These are phyloP conservation scores for Oncorhynchus nerka DNA, from an alignment of 2,113 vertebrate species.

Conservation along the genomic window DNA sequence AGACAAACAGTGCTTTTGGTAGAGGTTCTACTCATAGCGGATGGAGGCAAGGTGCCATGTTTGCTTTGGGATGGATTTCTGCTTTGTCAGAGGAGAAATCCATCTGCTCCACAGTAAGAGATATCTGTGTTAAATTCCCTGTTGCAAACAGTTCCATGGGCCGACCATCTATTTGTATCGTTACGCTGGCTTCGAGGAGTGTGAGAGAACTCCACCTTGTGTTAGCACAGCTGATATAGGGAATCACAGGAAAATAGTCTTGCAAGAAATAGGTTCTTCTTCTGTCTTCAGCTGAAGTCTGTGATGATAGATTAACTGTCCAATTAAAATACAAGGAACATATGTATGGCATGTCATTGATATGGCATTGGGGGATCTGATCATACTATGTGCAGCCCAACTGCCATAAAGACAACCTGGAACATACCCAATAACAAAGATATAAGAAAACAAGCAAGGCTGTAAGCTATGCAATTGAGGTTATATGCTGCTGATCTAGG, in stretches of 20 bases:
- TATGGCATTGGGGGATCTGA: too few species aligned
- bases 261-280: slow-evolving; percentile 17
- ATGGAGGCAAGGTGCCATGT: slow-evolving; percentile 59
- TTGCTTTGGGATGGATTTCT: slow-evolving; percentile 22
- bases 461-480: too few species aligned
- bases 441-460: too few species aligned
- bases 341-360: too few species aligned
- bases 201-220: not conserved
- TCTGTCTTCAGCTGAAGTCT: slow-evolving; percentile 29
- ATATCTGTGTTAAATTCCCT: slow-evolving; percentile 52
- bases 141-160: slow-evolving; percentile 51
- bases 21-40: slow-evolving; percentile 52
- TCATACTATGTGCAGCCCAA: too few species aligned
- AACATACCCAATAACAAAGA: too few species aligned
- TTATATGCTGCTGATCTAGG: too few species aligned
- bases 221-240: slow-evolving; percentile 52
- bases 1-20: slow-evolving; percentile 57
- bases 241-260: slow-evolving; percentile 16
- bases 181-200: slow-evolving; percentile 12
- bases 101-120: slow-evolving; percentile 56
- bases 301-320: not conserved
- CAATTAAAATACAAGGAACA: too few species aligned
- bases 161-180: slow-evolving; percentile 42
- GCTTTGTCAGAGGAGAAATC: slow-evolving; percentile 51
- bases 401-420: too few species aligned